Evolutionary conservation across 2,797 vertebrate species (phyloP).

Genomic region (Epinephelus coioides): DNA sequence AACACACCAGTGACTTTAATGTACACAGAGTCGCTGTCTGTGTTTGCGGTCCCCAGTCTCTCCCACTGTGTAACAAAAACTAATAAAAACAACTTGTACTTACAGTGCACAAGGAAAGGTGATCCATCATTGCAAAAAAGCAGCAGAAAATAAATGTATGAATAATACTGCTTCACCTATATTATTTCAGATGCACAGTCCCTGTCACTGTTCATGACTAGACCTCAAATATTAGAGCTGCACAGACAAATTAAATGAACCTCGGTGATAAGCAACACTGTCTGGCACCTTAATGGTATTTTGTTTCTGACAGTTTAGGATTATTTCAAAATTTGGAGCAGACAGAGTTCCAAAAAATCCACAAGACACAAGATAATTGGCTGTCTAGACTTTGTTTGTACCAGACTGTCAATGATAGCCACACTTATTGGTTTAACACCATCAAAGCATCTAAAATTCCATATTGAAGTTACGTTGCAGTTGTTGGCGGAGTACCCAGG

Average conservation of each 20-base stretch:
- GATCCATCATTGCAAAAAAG: slow-evolving; percentile 26
- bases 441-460: slow-evolving; percentile 2
- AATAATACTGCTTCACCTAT: slow-evolving; percentile 11
- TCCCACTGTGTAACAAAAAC: slow-evolving; percentile 20
- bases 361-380: neutral
- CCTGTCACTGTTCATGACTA: neutral
- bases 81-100: slow-evolving; percentile 27
- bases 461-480: slow-evolving; percentile 23
- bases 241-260: neutral
- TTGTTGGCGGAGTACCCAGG: slow-evolving; percentile 13
- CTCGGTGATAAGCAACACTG: neutral
- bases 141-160: slow-evolving; percentile 11
- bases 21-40: slow-evolving; percentile 14
- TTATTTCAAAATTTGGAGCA: neutral
- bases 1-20: slow-evolving; percentile 8
- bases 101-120: neutral
- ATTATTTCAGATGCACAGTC: neutral
- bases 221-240: slow-evolving; percentile 4
- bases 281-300: neutral
- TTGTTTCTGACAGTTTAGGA: neutral
- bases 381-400: neutral
- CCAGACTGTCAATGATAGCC: neutral
- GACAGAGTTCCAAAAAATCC: neutral
- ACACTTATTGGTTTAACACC: slow-evolving; percentile 8
- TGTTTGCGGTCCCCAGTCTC: slow-evolving; percentile 11